Evolutionary conservation across 2,113 vertebrate species (phyloP).

Genomic region (Charina bottae): DNA sequence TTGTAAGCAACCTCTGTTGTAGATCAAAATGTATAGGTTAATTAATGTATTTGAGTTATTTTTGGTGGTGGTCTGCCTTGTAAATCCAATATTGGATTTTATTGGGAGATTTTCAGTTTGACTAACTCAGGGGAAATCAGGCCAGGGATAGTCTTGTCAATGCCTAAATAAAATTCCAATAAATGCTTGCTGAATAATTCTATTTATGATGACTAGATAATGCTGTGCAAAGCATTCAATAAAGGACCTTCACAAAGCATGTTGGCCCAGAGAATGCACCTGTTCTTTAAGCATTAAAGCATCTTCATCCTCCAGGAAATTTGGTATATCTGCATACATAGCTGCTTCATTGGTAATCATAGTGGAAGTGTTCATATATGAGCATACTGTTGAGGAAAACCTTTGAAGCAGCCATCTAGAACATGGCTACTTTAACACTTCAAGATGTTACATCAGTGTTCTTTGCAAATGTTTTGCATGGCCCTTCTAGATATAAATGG

Average conservation of each 20-base stretch:
- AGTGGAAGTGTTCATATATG: background rate
- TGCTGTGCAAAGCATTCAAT: background rate
- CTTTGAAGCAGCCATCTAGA: background rate
- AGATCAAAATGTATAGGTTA: background rate
- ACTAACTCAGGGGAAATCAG: background rate
- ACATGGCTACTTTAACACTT: background rate
- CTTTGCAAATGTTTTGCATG: background rate
- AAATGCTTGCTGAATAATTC: background rate
- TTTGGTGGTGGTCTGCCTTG: background rate
- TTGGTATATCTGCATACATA: background rate
- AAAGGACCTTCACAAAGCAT: background rate
- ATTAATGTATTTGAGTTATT: background rate
- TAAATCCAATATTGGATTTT: background rate
- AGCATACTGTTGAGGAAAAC: background rate
- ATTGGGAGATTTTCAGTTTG: background rate
- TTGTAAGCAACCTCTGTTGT: background rate
- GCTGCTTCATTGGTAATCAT: background rate
- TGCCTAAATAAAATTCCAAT: slow-evolving; percentile 1
- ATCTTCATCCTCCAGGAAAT: background rate
- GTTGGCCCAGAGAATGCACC: background rate
- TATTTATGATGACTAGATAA: background rate
- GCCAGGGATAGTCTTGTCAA: background rate
- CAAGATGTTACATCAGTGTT: background rate
- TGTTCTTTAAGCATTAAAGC: background rate
- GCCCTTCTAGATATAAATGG: background rate